A percentile compares a stretch with the other conserved stretches of the same genome.
phyloP scores from a whole-genome alignment of 2,888 invertebrate genomes.

The Tubulanus polymorphus region DNA sequence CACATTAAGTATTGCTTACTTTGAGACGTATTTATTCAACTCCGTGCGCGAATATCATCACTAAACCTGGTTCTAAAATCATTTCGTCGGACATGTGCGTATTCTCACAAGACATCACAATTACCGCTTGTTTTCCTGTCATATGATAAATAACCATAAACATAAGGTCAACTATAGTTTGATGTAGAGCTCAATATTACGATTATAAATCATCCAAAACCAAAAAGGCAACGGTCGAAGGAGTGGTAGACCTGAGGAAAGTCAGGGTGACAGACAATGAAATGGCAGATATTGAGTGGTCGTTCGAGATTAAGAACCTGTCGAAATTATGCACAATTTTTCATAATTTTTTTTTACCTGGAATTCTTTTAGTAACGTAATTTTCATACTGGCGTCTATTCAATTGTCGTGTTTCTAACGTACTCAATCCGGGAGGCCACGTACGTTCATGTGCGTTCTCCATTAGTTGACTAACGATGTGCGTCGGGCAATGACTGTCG shows the following conservation, averaged over 20 bases:
- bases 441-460: slow-evolving; percentile 94
- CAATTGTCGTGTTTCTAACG: slow-evolving; percentile 88
- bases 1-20: too few relatives aligned
- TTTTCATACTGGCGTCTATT: slow-evolving; percentile 90
- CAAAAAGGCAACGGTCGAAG: too few relatives aligned
- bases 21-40: slow-evolving; percentile 58
- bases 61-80: slow-evolving; percentile 92
- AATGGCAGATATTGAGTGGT: too few relatives aligned
- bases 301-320: too few relatives aligned
- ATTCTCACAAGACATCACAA: slow-evolving; percentile 92
- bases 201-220: too few relatives aligned
- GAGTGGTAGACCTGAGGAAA: too few relatives aligned
- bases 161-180: too few relatives aligned
- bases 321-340: too few relatives aligned
- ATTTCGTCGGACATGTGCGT: slow-evolving; percentile 92
- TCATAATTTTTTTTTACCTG: slow-evolving; percentile 56
- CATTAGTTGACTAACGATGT: slow-evolving; percentile 91
- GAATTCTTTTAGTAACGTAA: slow-evolving; percentile 89
- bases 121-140: slow-evolving; percentile 82
- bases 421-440: slow-evolving; percentile 88
- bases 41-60: slow-evolving; percentile 98
- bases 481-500: slow-evolving; percentile 89
- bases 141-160: too few relatives aligned
- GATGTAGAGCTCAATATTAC: too few relatives aligned
- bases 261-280: too few relatives aligned